These are phyloP conservation scores for Styela plicata DNA, from an alignment of 23 tunicate species.

Conservation along the genomic window DNA sequence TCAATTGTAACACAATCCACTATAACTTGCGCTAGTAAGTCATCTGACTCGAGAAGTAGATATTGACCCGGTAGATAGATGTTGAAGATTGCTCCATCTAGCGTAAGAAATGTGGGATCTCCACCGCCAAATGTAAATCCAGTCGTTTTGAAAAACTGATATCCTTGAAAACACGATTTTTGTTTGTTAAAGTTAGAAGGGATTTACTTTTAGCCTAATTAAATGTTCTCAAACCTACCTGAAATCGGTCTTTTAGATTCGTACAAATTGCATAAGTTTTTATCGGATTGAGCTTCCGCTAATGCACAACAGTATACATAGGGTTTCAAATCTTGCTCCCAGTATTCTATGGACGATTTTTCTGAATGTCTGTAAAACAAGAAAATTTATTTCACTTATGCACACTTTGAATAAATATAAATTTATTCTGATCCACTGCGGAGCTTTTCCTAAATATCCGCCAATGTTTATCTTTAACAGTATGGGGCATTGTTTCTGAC, in stretches of 20 bases:
- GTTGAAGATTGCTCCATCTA: constrained; percentile 59
- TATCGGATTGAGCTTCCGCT: not conserved
- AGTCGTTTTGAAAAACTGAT: not conserved
- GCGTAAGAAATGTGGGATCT: constrained; percentile 48
- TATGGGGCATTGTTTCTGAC: not conserved
- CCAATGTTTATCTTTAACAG: too few species aligned
- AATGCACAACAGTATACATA: constrained; percentile 52
- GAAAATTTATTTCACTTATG: constrained; percentile 1
- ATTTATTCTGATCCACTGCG: too few species aligned
- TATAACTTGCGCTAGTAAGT: constrained; percentile 35
- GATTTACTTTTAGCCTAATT: not conserved
- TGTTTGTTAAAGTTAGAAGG: not conserved
- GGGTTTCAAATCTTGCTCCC: constrained; percentile 43
- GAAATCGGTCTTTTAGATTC: constrained; percentile 43
- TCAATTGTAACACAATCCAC: constrained; percentile 34
- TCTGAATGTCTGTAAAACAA: constrained; percentile 29
- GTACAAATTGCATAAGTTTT: constrained; percentile 41
- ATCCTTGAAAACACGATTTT: not conserved
- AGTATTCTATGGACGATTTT: constrained; percentile 26
- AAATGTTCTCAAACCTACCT: too few species aligned
- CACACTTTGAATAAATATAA: too few species aligned
- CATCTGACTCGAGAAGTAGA: constrained; percentile 33
- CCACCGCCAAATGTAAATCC: constrained; percentile 52
- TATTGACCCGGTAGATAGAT: constrained; percentile 63
- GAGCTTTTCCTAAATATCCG: too few species aligned